Base-by-base conservation (phyloP, 2,113 vertebrate species). In the Jaculus jaculus region DNA sequence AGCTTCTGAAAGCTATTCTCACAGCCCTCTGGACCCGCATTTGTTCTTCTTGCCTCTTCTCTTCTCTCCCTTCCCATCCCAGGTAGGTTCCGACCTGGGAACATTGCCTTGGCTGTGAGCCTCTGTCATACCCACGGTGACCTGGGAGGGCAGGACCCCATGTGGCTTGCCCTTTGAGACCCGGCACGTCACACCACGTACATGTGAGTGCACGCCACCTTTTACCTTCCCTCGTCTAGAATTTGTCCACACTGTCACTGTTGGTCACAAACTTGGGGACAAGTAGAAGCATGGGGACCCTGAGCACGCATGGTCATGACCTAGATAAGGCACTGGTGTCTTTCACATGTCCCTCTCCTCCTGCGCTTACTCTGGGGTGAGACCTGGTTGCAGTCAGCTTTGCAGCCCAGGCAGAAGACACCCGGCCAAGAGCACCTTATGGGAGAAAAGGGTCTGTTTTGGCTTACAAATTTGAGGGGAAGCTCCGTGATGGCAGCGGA, bases 61-160 rank as follows among this genome's bases (percentile, higher is more conserved):
- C 17, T 30, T 39, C n/a, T 78, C 66, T 86, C 32, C 30, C 61
- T 34, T 37, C 20, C 23, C 47, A 5, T 3, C 66, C 16, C 32
- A n/a, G n/a, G n/a, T 92, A 65, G 4, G 20, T 75, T 54, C 8
- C 0, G 24, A n/a, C n/a, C 83, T 1, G 0, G 65, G 32, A 9
- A 1, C 42, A 1, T 26, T 32, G 65, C 23, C 20, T 47, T 71
- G 3, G 58, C 54, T 5, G 54, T 23, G 7, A 58, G 54, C n/a
- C 47, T 79, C 18, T 47, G 80, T n/a, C 15, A 0, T 0, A 0
- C 9, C 34, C 20, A 7, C 15, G 3, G 79, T 9, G 63, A 28
- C 34, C 12, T 16, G 63, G 13, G 65, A 30, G 51, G 15, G 10
- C 1, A 0, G 69, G 84, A 34, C 4, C 51, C 24, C 12, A 47